These are phyloP conservation scores for Procambarus virginalis DNA, from an alignment of 1,140 invertebrate species.

Conservation along the genomic window DNA sequence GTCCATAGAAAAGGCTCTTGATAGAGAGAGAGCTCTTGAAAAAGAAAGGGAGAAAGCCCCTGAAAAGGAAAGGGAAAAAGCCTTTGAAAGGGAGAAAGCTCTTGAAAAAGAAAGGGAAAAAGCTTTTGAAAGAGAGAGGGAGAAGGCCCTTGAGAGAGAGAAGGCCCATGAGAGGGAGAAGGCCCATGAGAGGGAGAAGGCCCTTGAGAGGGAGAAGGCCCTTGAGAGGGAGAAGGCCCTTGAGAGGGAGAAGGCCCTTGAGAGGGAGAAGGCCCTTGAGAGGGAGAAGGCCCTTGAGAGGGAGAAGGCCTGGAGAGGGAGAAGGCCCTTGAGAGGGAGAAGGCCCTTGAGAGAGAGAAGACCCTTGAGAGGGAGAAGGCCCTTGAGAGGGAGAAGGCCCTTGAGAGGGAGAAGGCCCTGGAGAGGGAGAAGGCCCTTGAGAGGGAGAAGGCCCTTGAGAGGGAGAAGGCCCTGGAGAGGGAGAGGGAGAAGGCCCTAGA, in stretches of 20 bases:
- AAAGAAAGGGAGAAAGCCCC: slow-evolving; percentile 28
- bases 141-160: slow-evolving; percentile 39
- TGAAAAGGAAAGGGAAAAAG: slow-evolving; percentile 21
- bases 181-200: slow-evolving; percentile 48
- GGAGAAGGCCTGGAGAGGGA: slow-evolving; percentile 46
- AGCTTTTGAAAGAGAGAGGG: slow-evolving; percentile 34
- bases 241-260: slow-evolving; percentile 16
- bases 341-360: slow-evolving; percentile 39
- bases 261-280: not conserved
- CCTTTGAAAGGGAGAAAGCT: slow-evolving; percentile 35
- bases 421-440: slow-evolving; percentile 41
- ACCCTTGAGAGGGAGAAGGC: slow-evolving; percentile 40
- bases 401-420: slow-evolving; percentile 1
- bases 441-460: slow-evolving; percentile 41
- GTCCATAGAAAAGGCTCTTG: slow-evolving; percentile 18
- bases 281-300: slow-evolving; percentile 38
- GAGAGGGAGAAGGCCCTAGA: slow-evolving; percentile 43
- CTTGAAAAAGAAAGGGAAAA: slow-evolving; percentile 38
- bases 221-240: slow-evolving; percentile 20
- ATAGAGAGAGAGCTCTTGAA: slow-evolving; percentile 34
- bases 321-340: slow-evolving; percentile 29
- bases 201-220: slow-evolving; percentile 10
- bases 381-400: slow-evolving; percentile 26
- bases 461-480: slow-evolving; percentile 29
- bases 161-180: slow-evolving; percentile 55